Evolutionary conservation across 2,797 vertebrate genomes (phyloP).

Genomic region (Tapirus indicus): DNA sequence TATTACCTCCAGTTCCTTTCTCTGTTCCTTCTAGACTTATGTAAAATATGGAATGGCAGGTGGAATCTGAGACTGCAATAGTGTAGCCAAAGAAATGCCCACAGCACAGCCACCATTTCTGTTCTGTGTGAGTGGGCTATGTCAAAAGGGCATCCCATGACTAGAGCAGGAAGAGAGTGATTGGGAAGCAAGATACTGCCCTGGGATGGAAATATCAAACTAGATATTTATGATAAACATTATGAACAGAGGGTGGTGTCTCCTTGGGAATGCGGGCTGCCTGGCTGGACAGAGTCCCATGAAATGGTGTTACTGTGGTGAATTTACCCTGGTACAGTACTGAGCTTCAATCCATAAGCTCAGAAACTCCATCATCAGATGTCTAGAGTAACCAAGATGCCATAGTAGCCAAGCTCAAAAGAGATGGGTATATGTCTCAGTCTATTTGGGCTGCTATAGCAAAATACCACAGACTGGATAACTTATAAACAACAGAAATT

Average conservation of each 20-base stretch:
- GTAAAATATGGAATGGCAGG: background rate
- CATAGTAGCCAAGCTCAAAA: background rate
- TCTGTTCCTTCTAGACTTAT: background rate
- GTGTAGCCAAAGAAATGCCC: background rate
- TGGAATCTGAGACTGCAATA: background rate
- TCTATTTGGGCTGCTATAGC: background rate
- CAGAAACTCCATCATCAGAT: background rate
- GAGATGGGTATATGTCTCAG: background rate
- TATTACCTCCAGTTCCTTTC: background rate
- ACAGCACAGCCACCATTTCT: background rate
- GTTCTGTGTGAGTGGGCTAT: background rate
- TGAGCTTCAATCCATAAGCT: background rate
- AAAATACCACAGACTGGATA: background rate
- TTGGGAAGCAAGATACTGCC: background rate
- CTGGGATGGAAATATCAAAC: background rate
- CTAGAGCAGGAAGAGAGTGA: background rate
- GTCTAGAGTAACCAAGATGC: background rate
- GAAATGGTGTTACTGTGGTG: background rate
- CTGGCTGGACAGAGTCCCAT: background rate
- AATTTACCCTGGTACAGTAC: background rate
- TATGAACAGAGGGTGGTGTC: background rate
- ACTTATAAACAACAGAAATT: background rate
- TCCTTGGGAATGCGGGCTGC: background rate
- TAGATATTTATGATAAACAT: background rate
- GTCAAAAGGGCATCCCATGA: background rate